phyloP scores from a whole-genome alignment of 2,797 vertebrate genomes.

The Xerus rutilus region DNA sequence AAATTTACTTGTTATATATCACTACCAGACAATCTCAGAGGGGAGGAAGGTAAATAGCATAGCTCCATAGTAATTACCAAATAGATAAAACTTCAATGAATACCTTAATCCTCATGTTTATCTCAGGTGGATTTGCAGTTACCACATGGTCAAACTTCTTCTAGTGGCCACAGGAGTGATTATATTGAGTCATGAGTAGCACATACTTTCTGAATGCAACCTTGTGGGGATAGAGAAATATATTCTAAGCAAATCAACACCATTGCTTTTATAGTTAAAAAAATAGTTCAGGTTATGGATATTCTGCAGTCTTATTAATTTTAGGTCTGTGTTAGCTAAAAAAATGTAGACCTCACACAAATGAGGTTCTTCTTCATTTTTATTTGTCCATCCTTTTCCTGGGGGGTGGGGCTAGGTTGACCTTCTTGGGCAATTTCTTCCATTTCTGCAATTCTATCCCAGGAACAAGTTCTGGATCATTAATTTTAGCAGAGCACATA shows the following conservation, averaged over 20 bases:
- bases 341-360: neutral
- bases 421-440: neutral
- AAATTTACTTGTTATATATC: slow-evolving; percentile 53
- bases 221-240: neutral
- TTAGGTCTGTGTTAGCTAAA: neutral
- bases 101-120: slow-evolving; percentile 11
- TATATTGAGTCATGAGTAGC: neutral
- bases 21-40: neutral
- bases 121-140: slow-evolving; percentile 23
- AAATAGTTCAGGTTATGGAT: neutral
- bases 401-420: neutral
- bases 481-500: neutral
- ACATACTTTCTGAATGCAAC: neutral
- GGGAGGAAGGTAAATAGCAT: neutral
- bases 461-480: neutral
- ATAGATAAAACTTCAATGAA: neutral
- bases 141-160: neutral
- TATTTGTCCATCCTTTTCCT: neutral
- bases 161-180: neutral
- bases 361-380: slow-evolving; percentile 29
- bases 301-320: neutral
- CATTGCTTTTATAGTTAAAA: neutral
- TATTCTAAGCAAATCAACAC: neutral
- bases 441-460: neutral
- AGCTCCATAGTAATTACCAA: neutral